Evolutionary conservation across 2,113 vertebrate genomes (phyloP), one percentile per base, ranked within the genome.

Genomic region (Ranitomeya variabilis): DNA sequence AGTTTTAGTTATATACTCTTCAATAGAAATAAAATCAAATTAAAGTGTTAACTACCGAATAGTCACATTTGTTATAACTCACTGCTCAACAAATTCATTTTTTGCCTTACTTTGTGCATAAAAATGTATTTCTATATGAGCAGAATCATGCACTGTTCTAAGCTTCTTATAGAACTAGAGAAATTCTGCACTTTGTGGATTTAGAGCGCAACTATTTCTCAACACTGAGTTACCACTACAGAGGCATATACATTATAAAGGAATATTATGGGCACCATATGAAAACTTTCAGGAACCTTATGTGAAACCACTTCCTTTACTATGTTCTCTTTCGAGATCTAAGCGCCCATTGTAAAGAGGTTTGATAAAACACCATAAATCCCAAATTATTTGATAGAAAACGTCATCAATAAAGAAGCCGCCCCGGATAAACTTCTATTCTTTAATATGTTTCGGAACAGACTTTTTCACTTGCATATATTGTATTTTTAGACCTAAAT

Each of bases 401-500:
- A 84, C 82, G 26, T 83, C 19, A 45, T 66, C 62, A 69, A 23
- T 83, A 83, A 83, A 67, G 19, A 64, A 51, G 79, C 79, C 79
- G 8, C 57, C 23, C 21, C 18, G 31, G 59, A 21, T 18, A 66
- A 51, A 8, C 80, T 51, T 83, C 26, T 64, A 64, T 83, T 83
- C 10, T 83, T 51, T 66, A 64, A 66, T 51, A 51, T 3, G 16
- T n/a, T 66, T 51, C 80, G 7, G 31, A 59, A 37, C 3, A 7
- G 8, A 83, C 80, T 62, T 62, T 37, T 9, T 21, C 66, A n/a
- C 31, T 45, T 21, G 16, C 59, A 83, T 62, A 51, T 83, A 83
- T 83, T 64, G 80, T 83, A 83, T 83, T 64, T 83, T 83, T 83
- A 83, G 80, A 51, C 31, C 19, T 83, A 83, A 83, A 83, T 83